Base-by-base conservation (phyloP, 2,113 vertebrate species). In the Chamaetylas fuelleborni region DNA sequence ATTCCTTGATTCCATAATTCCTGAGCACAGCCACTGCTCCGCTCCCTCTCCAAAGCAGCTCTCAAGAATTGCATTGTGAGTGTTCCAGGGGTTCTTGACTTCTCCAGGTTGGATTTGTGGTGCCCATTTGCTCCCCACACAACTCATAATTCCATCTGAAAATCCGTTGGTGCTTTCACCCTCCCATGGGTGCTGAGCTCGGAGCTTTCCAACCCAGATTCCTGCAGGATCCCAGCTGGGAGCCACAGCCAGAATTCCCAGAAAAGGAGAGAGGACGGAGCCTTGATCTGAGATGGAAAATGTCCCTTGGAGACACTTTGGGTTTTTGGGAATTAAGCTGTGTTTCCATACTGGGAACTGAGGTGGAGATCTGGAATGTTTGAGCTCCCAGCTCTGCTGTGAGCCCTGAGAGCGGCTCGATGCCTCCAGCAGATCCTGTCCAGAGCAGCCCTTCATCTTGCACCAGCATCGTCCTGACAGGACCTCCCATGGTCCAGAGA, bases 401-500 rank as follows among this genome's bases (percentile, higher is more conserved):
- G 45, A 88, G 18, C n/a, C 25, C 38, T 5, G 0, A 13, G 34
- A 15, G 57, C 24, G 60, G 40, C 66, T n/a, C 2, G 2, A 3
- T 36, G 50, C 45, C 22, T 40, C 33, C n/a, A 5, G 38, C 6
- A 1, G 11, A 8, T 33, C 4, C 2, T 8, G 50, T 23, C 38
- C 1, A 5, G 43, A 3, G 3, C 6, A 79, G 34, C 62, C 15
- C n/a, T 40, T 9, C 48, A 54, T n/a, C 50, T 29, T 2, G 36
- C 61, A 8, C 0, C 2, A 1, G 50, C n/a, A n/a, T 25, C 28
- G 1, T 0, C 0, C 1, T 14, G n/a, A 2, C 16, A 3, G 26
- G 17, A 7, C 6, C 8, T 72, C 47, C 58, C 3, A 0, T 11
- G 70, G 5, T 8, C 19, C 51, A 7, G 60, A 8, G 31, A 22